Percentiles rank a stretch among this genome's conserved stretches.
Evolutionary conservation across 2,888 invertebrate genomes (phyloP).

Genomic region (Metopia argyrocephala): DNA sequence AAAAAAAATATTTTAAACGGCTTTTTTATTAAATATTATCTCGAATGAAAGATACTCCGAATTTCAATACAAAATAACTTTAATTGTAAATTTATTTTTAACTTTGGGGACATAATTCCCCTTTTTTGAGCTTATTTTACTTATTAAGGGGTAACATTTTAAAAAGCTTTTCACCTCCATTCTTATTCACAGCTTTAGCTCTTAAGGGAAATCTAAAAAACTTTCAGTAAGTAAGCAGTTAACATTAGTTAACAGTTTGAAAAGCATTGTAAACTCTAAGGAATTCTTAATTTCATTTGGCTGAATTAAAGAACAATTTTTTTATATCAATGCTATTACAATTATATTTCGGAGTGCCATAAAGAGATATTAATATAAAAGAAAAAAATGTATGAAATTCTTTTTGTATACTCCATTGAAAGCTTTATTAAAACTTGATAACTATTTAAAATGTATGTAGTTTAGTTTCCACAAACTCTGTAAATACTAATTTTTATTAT

Average conservation of each 20-base stretch:
- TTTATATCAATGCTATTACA: not conserved
- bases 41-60: no score
- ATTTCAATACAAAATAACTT: no score
- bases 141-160: not conserved
- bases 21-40: no score
- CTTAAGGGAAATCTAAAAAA: not conserved
- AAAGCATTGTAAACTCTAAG: not conserved
- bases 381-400: no score
- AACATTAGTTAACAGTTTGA: not conserved
- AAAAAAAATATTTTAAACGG: no score
- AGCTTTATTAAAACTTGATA: no score
- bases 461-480: no score
- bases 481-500: no score
- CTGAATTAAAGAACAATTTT: not conserved
- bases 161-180: not conserved
- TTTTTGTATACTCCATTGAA: no score
- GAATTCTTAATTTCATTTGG: not conserved
- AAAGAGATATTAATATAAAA: not conserved
- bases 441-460: no score
- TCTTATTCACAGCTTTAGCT: not conserved
- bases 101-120: not conserved
- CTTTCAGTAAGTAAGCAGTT: not conserved
- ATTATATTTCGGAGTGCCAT: not conserved
- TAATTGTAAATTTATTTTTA: no score
- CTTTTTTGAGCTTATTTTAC: not conserved